A percentile compares a stretch with the other conserved stretches of the same genome.
phyloP scores from a whole-genome alignment of 2,113 vertebrate genomes.

The Romanogobio albipinnatus region DNA sequence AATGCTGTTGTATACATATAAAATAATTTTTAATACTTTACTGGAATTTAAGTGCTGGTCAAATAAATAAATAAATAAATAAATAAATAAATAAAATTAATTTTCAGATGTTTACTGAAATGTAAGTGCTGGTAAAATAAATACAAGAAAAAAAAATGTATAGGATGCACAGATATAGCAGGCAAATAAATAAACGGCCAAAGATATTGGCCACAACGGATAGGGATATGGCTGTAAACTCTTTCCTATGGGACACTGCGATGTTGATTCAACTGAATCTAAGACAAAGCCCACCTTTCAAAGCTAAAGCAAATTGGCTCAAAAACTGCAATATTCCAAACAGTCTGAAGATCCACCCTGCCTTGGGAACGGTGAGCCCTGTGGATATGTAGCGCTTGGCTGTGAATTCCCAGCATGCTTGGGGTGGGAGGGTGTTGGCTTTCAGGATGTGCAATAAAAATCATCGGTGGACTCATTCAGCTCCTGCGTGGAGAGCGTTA shows the following conservation, averaged over 20 bases:
- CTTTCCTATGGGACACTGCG: neutral
- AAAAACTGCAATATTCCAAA: neutral
- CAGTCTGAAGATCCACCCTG: constrained; percentile 20
- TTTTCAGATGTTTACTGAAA: too few species aligned
- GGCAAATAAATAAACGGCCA: neutral
- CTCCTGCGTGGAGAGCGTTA: constrained; percentile 26
- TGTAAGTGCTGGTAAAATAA: too few species aligned
- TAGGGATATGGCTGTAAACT: neutral
- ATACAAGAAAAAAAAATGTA: neutral
- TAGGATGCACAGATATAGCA: neutral
- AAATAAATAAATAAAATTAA: too few species aligned
- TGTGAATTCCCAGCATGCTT: constrained; percentile 55
- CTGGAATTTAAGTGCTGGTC: neutral
- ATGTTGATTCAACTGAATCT: neutral
- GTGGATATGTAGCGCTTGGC: constrained; percentile 13
- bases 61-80: too few species aligned
- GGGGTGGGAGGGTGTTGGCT: constrained; percentile 32
- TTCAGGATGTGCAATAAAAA: constrained; percentile 35
- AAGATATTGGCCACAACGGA: neutral
- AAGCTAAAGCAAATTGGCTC: neutral
- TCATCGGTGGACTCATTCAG: neutral
- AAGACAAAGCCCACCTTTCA: constrained; percentile 34
- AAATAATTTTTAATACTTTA: neutral
- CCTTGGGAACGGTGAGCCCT: neutral
- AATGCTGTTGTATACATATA: neutral